Conservation (phyloP, 2,113 vertebrate species). For the Sciurus niger region DNA sequence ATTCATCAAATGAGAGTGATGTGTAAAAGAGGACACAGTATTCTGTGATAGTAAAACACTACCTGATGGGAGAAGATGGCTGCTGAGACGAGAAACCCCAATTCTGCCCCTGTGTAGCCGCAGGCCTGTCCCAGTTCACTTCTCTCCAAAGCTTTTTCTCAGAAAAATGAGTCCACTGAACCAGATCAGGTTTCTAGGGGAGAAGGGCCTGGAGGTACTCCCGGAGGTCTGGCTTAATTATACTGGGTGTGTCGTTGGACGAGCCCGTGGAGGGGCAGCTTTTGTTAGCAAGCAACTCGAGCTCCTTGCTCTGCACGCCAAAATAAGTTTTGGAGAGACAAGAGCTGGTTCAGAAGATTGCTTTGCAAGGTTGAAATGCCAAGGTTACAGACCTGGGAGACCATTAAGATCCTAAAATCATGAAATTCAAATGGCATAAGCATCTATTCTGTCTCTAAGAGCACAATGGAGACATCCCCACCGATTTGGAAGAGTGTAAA, state of each 20-base stretch:
- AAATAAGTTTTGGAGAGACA: not conserved
- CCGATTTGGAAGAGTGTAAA: not conserved
- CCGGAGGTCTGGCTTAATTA: not conserved
- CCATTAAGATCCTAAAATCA: not conserved
- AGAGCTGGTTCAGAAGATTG: not conserved
- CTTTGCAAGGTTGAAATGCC: not conserved
- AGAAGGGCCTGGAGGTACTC: not conserved
- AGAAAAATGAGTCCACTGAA: not conserved
- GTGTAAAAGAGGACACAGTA: not conserved
- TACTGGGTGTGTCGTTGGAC: not conserved
- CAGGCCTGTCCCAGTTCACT: not conserved
- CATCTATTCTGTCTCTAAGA: not conserved
- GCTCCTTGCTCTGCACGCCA: not conserved
- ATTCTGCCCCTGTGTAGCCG: not conserved
- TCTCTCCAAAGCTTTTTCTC: not conserved
- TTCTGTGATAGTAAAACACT: not conserved
- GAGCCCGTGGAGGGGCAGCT: too few relatives aligned
- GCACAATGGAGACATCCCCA: not conserved
- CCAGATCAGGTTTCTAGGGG: not conserved
- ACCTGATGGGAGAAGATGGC: not conserved
- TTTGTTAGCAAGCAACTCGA: not conserved
- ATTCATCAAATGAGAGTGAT: not conserved
- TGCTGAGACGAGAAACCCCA: not conserved
- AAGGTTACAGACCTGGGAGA: not conserved
- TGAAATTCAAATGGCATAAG: not conserved